phyloP scores from a whole-genome alignment of 1,140 invertebrate genomes.

The Polypedilum vanderplanki region DNA sequence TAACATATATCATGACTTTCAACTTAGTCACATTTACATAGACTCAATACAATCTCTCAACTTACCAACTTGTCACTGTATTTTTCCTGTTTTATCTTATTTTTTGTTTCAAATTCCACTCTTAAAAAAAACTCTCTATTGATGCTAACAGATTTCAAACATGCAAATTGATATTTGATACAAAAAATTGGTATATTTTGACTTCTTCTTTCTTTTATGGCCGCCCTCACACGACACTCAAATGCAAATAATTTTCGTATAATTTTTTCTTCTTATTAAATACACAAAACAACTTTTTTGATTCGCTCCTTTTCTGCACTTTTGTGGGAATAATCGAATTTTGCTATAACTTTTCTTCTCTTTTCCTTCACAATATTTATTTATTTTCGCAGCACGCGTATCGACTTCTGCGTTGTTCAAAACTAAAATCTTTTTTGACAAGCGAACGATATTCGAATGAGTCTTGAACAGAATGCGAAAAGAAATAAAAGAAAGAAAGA shows the following conservation, averaged over 20 bases:
- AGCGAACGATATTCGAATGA: not conserved
- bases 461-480: not conserved
- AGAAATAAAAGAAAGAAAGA: not conserved
- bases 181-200: no score
- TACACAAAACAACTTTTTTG: not conserved
- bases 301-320: not conserved
- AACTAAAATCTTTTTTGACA: conserved; percentile 22
- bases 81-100: no score
- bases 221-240: conserved; percentile 29
- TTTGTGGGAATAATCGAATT: no score
- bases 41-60: no score
- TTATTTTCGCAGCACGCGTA: not conserved
- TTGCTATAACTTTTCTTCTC: not conserved
- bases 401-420: conserved; percentile 22
- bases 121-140: no score
- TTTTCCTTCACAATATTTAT: not conserved
- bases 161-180: no score
- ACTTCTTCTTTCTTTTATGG: not conserved
- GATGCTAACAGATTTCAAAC: no score
- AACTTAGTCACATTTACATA: no score
- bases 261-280: not conserved
- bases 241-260: conserved; percentile 32
- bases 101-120: no score
- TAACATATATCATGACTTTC: no score
- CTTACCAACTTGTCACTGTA: no score